Percentiles rank a stretch among this genome's conserved stretches.
Evolutionary conservation across 2,888 invertebrate species (phyloP).

Genomic region (Oscheius sp.): DNA sequence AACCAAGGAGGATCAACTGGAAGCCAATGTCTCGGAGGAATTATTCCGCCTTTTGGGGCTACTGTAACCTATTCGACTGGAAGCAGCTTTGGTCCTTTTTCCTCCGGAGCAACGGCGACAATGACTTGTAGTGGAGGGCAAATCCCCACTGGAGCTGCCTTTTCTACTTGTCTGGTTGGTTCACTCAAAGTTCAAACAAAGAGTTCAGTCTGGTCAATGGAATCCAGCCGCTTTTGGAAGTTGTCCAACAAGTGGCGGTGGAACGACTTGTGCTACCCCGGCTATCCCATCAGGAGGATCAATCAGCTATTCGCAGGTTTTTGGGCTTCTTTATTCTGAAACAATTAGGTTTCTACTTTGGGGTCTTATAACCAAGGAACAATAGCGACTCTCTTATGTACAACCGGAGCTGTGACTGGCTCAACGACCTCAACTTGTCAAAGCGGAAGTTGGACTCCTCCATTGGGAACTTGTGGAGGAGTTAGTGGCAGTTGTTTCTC

Average conservation of each 20-base stretch:
- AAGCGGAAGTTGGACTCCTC: slow-evolving; percentile 50
- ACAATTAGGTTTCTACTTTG: background rate
- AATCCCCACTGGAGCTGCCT: slow-evolving; percentile 26
- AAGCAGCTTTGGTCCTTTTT: slow-evolving; percentile 27
- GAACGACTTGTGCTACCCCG: slow-evolving; percentile 34
- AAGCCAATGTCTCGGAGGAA: slow-evolving; percentile 12
- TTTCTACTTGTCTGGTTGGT: background rate
- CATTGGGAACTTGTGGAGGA: slow-evolving; percentile 18
- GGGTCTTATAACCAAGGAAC: slow-evolving; percentile 6
- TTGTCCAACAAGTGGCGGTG: slow-evolving; percentile 25
- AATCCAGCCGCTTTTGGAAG: slow-evolving; percentile 35
- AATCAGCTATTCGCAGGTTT: slow-evolving; percentile 35
- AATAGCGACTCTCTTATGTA: slow-evolving; percentile 51
- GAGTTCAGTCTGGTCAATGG: slow-evolving; percentile 38
- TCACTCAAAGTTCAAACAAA: slow-evolving; percentile 15
- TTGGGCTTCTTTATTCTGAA: background rate
- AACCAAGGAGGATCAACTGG: slow-evolving; percentile 16
- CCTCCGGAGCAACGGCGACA: slow-evolving; percentile 41
- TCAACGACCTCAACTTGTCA: slow-evolving; percentile 39
- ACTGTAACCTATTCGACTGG: slow-evolving; percentile 27
- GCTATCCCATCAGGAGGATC: slow-evolving; percentile 36
- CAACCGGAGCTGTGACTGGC: slow-evolving; percentile 41
- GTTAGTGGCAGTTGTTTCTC: slow-evolving; percentile 28
- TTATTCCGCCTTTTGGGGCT: slow-evolving; percentile 27
- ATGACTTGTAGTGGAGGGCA: slow-evolving; percentile 50